Base-by-base conservation (phyloP, 2,113 vertebrate genomes). In the Crypturellus undulatus region DNA sequence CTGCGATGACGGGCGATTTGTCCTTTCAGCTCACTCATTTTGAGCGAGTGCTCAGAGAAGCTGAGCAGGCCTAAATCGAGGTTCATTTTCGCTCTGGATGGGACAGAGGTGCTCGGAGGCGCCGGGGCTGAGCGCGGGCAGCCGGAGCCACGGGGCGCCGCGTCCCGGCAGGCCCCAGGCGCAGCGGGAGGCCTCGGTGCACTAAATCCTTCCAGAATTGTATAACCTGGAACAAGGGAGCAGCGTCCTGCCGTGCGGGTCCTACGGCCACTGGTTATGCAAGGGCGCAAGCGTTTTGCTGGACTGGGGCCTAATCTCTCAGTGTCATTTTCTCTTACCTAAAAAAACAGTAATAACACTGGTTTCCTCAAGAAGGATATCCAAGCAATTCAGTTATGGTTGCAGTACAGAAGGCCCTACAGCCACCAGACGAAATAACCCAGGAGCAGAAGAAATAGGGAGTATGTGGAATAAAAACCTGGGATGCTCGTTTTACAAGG, bases 211-310 rank as follows among this genome's bases (percentile, higher is more conserved):
- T 34, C 67, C 38, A 24, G 63, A 40, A 79, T 0, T 79, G 63
- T 70, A 63, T 77, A 77, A 77, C 63, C 36, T 82, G 84, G 78
- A 89, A 87, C 16, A 21, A 84, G 30, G 5, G 42, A 83, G 30
- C 38, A 63, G 45, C 9, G 12, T 60, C 76, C 84, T 77, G 0
- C 8, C 25, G 51, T 17, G 38, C 15, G 32, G 18, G 68, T 77
- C 25, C 83, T 85, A 60, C 30, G 62, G 80, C 43, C 70, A 70
- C 4, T 4, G 47, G 56, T 94, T 94, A 88, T 68, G 87, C 64
- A 95, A 92, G 64, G 24, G 34, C 75, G 59, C 36, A 82, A 84
- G 45, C 65, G 79, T 79, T 94, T 78, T 56, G 68, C 71, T 91
- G 79, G 75, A 75, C 59, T 59, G 14, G 14, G 32, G 71, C 82